Base-by-base conservation (phyloP, 2,888 invertebrate species). In the Halictus ligatus region DNA sequence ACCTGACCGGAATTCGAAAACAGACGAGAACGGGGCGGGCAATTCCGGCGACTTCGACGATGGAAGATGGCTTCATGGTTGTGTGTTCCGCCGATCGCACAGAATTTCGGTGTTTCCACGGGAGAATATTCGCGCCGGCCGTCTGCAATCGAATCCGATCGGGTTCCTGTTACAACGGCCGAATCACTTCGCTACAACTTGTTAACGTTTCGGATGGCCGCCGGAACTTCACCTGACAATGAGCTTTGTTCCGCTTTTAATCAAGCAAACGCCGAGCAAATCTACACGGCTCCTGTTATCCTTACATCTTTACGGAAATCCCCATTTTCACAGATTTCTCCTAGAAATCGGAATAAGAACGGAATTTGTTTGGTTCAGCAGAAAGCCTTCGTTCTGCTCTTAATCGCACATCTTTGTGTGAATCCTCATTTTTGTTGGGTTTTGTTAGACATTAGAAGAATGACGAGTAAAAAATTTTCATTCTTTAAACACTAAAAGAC, bases 1-100 rank as follows among this genome's bases (percentile, higher is more conserved):
- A 90, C 92, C 92, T 92, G 92, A 91, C 89, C 91, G 89, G 92
- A 93, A 93, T 93, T 92, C 92, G 89, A 89, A 92, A 93, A 90
- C 90, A 93, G 92, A 78, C 60, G 81, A 80, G 54, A 75, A 12
- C n/a, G 69, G 71, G 75, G 18, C n/a, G 69, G 71, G 86, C 78
- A 81, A 84, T 84, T 90, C 86, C 75, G 79, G 64, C 40, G 90
- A 86, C 81, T 88, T 88, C 78, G 69, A 75, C 74, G 79, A 81
- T 77, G 80, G 80, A 78, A 83, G 86, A 89, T 86, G 89, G 84
- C 77, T 86, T 73, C 80, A 35, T 35, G 80, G 78, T 84, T 54
- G 86, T 82, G 58, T 58, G 58, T 54, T 54, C 81, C 81, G 58
- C 21, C 82, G 89, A 88, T 88, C 86, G 83, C 80, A 82, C 73